A percentile compares a stretch with the other conserved stretches of the same genome.
Evolutionary conservation across 92 coral and sea anemone species (phyloP).

Genomic region (Epizoanthus illoricatus): DNA sequence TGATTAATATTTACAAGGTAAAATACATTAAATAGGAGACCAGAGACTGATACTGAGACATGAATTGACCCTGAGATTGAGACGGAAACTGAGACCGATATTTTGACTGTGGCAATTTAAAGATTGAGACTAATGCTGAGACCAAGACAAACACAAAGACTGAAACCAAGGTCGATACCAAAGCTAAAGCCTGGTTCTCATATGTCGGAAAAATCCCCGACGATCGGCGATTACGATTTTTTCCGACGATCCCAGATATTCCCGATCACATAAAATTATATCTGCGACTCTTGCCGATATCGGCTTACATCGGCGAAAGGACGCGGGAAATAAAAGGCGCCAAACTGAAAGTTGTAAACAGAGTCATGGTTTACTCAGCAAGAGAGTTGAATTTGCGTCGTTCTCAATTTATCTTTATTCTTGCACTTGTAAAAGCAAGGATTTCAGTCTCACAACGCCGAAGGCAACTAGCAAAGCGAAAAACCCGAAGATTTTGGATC

Average conservation of each 20-base stretch:
- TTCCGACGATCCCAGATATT: conserved; percentile 34
- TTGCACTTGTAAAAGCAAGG: conserved; percentile 45
- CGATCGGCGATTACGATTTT: conserved; percentile 17
- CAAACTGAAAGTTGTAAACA: conserved; percentile 27
- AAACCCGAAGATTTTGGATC: no score
- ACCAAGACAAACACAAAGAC: no score
- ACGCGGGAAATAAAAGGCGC: conserved; percentile 31
- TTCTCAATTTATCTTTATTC: conserved; percentile 41
- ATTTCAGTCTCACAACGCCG: conserved; percentile 21
- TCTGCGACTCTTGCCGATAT: conserved; percentile 4
- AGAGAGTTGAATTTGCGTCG: conserved; percentile 34
- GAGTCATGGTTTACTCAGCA: conserved; percentile 17
- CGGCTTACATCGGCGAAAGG: not conserved
- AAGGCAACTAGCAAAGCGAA: conserved; percentile 28
- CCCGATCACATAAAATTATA: no score
- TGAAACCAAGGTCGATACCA: no score
- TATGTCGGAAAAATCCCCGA: not conserved
- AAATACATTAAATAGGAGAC: no score
- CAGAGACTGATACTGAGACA: no score
- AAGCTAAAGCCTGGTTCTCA: conserved; percentile 30
- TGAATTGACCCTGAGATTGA: no score
- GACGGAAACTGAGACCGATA: no score
- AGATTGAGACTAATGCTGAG: no score
- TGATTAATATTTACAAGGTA: no score
- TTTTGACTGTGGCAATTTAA: no score